Conservation (phyloP, 2,113 vertebrate genomes). For the Oceanites oceanicus region DNA sequence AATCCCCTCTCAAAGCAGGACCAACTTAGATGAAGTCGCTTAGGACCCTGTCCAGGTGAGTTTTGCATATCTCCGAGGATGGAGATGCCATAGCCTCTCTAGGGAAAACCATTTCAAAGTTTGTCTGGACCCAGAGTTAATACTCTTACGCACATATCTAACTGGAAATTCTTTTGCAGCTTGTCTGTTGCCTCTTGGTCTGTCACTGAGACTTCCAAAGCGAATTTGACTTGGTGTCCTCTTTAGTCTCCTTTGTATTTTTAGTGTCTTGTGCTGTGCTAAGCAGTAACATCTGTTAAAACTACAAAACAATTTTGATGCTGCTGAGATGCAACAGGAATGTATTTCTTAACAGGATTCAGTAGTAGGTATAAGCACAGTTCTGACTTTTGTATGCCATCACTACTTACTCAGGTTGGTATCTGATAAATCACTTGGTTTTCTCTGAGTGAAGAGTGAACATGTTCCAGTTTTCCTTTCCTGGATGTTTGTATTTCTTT, state of each 20-base stretch:
- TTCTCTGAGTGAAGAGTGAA: slow-evolving; percentile 17
- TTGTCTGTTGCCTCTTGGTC: neutral
- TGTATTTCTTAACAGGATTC: neutral
- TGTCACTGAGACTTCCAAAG: neutral
- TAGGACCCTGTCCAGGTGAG: neutral
- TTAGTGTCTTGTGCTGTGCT: neutral
- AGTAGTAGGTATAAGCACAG: neutral
- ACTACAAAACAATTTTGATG: neutral
- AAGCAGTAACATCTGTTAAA: neutral
- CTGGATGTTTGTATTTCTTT: slow-evolving; percentile 56
- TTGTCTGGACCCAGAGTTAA: neutral
- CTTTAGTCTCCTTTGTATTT: neutral
- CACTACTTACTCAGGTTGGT: slow-evolving; percentile 32
- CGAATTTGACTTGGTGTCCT: neutral
- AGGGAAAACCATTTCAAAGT: neutral
- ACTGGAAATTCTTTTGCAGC: neutral
- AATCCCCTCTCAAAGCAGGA: neutral
- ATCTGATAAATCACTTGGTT: slow-evolving; percentile 20
- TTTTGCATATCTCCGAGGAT: neutral
- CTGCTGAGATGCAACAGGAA: neutral
- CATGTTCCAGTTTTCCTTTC: slow-evolving; percentile 4
- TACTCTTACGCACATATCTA: neutral
- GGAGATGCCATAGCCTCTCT: neutral
- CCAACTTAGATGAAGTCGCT: neutral
- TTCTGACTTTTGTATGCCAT: neutral